These are phyloP conservation scores for Coilia nasus DNA, from an alignment of 2,797 vertebrate genomes.

Conservation along the genomic window DNA sequence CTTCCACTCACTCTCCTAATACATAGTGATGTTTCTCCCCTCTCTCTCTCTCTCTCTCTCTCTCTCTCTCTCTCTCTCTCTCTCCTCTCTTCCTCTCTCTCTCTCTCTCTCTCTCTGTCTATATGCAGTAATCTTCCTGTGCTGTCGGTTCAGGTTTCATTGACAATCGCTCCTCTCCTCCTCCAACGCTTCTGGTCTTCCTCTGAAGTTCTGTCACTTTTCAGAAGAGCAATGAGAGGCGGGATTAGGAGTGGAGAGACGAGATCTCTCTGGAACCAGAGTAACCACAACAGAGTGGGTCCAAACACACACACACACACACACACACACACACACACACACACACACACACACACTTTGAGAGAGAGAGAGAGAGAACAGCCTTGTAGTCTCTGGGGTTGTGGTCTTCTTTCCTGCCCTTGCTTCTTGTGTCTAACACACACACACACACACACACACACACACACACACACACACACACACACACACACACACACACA, in stretches of 20 bases:
- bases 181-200: conserved; percentile 43
- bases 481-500: conserved; percentile 35
- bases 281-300: conserved; percentile 17
- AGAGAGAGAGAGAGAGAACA: neutral
- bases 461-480: conserved; percentile 33
- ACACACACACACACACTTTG: conserved; percentile 25
- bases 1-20: too few species aligned
- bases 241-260: conserved; percentile 39
- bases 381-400: conserved; percentile 10
- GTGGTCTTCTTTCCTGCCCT: conserved; percentile 23
- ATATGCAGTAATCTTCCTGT: conserved; percentile 10
- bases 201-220: conserved; percentile 42
- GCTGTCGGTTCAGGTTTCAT: conserved; percentile 41
- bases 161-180: conserved; percentile 41
- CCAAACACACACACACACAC: neutral
- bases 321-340: neutral
- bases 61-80: neutral
- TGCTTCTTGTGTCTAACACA: conserved; percentile 6
- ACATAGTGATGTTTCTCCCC: too few species aligned
- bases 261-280: conserved; percentile 28
- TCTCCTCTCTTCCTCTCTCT: neutral
- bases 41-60: neutral
- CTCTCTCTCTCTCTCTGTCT: conserved; percentile 10
- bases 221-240: conserved; percentile 14
- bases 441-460: conserved; percentile 30